Evolutionary conservation across 2,113 vertebrate species (phyloP).

Genomic region (Hemiprocne comata): DNA sequence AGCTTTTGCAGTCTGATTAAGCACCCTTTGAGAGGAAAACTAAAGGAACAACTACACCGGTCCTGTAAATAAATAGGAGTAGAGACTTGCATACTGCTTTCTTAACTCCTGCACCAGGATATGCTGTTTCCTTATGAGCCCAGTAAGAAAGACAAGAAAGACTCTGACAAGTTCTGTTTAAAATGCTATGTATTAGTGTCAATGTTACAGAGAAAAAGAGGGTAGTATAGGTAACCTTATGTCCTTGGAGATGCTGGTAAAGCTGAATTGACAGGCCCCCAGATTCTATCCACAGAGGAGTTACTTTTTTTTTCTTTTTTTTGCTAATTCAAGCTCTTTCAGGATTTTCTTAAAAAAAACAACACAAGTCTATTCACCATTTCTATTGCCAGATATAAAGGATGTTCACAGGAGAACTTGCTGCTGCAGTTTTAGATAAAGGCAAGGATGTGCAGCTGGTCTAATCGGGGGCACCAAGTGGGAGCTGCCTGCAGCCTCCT

Average conservation of each 20-base stretch:
- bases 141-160: background rate
- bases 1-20: background rate
- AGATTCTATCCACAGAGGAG: background rate
- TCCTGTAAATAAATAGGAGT: background rate
- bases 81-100: background rate
- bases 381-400: background rate
- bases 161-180: background rate
- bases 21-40: background rate
- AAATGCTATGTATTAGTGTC: background rate
- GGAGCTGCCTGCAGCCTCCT: background rate
- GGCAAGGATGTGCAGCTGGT: background rate
- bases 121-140: background rate
- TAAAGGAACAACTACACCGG: background rate
- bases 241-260: background rate
- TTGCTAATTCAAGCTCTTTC: background rate
- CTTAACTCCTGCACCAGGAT: background rate
- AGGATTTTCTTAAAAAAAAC: background rate
- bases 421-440: background rate
- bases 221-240: background rate
- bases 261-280: background rate
- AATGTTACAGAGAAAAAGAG: background rate
- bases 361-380: background rate
- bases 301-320: background rate
- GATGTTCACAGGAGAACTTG: background rate
- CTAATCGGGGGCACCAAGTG: fast-evolving